Evolutionary conservation across 2,113 vertebrate genomes (phyloP), one percentile per base, ranked within the genome.

Genomic region (Pitta sordida): DNA sequence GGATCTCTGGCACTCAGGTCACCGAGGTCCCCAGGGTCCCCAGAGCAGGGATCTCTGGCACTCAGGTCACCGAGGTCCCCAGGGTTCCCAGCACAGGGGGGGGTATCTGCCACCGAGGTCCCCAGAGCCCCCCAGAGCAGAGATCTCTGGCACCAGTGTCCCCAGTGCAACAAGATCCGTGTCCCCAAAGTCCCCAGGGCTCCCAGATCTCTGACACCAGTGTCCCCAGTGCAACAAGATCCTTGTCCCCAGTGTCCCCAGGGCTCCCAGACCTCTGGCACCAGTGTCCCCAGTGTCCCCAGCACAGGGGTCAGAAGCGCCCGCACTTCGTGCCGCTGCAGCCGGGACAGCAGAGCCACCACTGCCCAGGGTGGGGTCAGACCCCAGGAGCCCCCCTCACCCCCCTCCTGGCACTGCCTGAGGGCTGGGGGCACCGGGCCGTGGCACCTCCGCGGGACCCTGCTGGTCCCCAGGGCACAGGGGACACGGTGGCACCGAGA

Each of bases 391-490:
- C 30, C 43, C 83, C 69, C n/a, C n/a, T n/a, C 59, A 12, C 27
- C 20, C 23, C 62, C 64, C 55, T 68, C 81, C 67, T 6, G 77
- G 77, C 77, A 14, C 81, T 10, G 70, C 70, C 87, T 0, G 29
- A 36, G 59, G 37, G 34, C 36, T 5, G 53, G 15, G 37, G 20
- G 7, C n/a, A 18, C 34, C 11, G 2, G 1, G 43, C 16, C 1
- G 23, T 5, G 53, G 14, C 48, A 22, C 22, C 5, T 2, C 27
- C 6, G 1, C 1, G 4, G n/a, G 41, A 37, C 55, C 58, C 70
- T 24, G 12, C 26, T 0, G 19, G 41, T 26, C 58, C 73, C 82
- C 73, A 39, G 3, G 30, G 37, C 44, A 0, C 2, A 4, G 24
- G 41, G 39, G 44, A 65, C 71, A 0, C 3, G n/a, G 53, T 15